Base-by-base conservation (phyloP, 2,113 vertebrate genomes). In the Protobothrops flavoviridis region DNA sequence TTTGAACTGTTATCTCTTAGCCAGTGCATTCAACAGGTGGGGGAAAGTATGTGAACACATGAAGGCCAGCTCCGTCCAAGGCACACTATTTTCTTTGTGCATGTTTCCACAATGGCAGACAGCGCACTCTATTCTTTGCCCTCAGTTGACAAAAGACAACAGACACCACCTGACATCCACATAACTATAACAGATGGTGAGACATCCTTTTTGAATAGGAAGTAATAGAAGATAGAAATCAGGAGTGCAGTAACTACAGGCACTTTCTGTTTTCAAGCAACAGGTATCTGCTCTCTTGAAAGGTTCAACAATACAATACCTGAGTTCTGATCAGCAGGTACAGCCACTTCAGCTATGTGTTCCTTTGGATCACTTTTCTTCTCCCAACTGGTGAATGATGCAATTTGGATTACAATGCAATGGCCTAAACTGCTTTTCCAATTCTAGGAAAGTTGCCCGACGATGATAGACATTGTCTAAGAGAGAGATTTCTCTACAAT, bases 1-100 rank as follows among this genome's bases (percentile, higher is more conserved):
- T 87, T 92, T 87, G 88, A 50, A 56, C 50, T 57, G 9, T 17
- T 87, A 81, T 90, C 43, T 8, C 15, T 59, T 20, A 6, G 53
- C 20, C 85, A 52, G 64, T 61, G 53, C 21, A 45, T 69, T 87
- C 52, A 74, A 86, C 59, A 81, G 85, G 50, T 56, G 85, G 43
- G 33, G 55, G 90, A 91, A 89, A 48, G 61, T 33, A 61, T 88
- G 59, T 39, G 87, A 93, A 64, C 92, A 93, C 85, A 15, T 93
- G 94, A 74, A 86, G 59, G 90, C 69, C 90, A 91, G 87, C 64
- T 91, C 87, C 94, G 91, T 87, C 91, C 74, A 92, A 61, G 81
- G 56, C 15, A 91, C 56, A 74, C 87, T 91, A 45, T 56, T 33
- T 11, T 33, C 9, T 53, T 59, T 87, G 86, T 87, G 81, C 29